Evolutionary conservation across 30 jellyfish, hydroid and myxozoan species (phyloP).

Genomic region (Aurelia aurita complex sp. Pacific): DNA sequence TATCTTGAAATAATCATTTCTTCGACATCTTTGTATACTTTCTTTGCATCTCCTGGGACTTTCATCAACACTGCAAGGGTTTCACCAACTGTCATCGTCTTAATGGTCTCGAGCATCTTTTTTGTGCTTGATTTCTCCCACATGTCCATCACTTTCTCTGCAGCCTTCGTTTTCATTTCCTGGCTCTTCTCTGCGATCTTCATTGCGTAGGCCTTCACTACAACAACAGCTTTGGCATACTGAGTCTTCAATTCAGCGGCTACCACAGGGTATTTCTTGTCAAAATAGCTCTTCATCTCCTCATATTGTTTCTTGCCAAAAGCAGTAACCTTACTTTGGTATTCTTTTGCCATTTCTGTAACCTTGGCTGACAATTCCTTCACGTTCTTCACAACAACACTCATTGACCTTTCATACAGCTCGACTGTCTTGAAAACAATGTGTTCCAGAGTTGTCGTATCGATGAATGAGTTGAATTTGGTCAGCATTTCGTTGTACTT

Average conservation of each 20-base stretch:
- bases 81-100: constrained; percentile 85
- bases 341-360: constrained; percentile 11
- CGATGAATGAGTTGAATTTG: constrained; percentile 43
- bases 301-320: constrained; percentile 20
- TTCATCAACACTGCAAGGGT: constrained; percentile 72
- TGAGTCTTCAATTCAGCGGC: constrained; percentile 18
- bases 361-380: constrained; percentile 21
- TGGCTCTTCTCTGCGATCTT: not conserved
- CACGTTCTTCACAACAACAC: constrained; percentile 16
- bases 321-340: constrained; percentile 7
- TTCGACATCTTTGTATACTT: constrained; percentile 6
- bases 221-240: constrained; percentile 24
- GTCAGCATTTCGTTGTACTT: constrained; percentile 24
- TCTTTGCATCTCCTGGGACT: constrained; percentile 63
- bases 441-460: constrained; percentile 85
- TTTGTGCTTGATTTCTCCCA: constrained; percentile 68
- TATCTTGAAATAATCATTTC: constrained; percentile 14
- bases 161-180: constrained; percentile 35
- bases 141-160: constrained; percentile 31
- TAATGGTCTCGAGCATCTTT: constrained; percentile 14
- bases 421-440: constrained; percentile 47
- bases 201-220: constrained; percentile 1
- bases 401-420: not conserved
- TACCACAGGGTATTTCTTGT: constrained; percentile 40
- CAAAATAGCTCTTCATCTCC: constrained; percentile 16